Evolutionary conservation across 1,140 invertebrate species (phyloP).

Genomic region (Pseudomyrmex dendroicus): DNA sequence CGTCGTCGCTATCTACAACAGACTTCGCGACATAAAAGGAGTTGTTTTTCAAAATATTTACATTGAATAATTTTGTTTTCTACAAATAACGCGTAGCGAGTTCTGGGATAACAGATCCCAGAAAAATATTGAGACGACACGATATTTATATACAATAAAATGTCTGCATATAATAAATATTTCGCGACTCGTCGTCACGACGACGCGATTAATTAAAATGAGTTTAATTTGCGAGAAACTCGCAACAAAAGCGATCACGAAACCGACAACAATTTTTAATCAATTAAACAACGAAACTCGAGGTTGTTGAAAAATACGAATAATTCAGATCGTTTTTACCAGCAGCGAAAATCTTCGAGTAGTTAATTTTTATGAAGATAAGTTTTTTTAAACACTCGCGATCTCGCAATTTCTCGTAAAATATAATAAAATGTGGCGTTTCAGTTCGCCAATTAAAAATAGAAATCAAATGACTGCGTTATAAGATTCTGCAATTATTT

Average conservation of each 20-base stretch:
- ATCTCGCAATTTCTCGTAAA: too few species aligned
- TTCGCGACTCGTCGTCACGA: too few species aligned
- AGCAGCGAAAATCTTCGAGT: too few species aligned
- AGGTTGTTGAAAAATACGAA: too few species aligned
- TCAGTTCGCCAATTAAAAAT: too few species aligned
- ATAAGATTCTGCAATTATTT: not conserved
- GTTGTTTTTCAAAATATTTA: constrained; percentile 1
- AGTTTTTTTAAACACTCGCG: too few species aligned
- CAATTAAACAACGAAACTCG: too few species aligned
- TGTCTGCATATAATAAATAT: not conserved
- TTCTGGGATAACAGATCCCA: not conserved
- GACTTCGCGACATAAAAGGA: constrained; percentile 52
- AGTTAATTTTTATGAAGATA: too few species aligned
- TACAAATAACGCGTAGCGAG: constrained; percentile 18
- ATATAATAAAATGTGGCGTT: too few species aligned
- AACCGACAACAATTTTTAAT: not conserved
- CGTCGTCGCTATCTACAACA: constrained; percentile 14
- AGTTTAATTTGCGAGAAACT: constrained; percentile 16
- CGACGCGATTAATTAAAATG: constrained; percentile 13
- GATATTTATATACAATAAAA: constrained; percentile 12
- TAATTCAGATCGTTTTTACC: too few species aligned
- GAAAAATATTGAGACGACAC: constrained; percentile 27
- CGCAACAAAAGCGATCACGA: not conserved
- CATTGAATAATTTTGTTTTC: constrained; percentile 42
- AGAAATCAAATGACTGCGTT: not conserved